phyloP scores from a whole-genome alignment of 92 coral and sea anemone species.

The Palythoa caribaeorum region DNA sequence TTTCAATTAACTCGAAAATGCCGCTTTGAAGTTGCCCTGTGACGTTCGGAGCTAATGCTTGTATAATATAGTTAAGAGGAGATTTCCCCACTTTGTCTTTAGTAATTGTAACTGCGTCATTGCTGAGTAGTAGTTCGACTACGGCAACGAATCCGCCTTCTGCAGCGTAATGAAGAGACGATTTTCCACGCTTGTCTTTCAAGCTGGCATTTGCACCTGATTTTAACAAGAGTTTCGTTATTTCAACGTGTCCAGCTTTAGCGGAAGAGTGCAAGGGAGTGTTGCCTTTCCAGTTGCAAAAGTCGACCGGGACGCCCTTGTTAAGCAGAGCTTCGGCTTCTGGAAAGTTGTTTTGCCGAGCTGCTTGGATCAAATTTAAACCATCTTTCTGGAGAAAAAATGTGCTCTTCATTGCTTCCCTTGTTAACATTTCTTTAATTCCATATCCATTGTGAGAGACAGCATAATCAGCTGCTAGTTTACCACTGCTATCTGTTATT shows the following conservation, averaged over 20 bases:
- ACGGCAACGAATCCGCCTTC: not conserved
- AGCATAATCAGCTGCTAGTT: conserved; percentile 23
- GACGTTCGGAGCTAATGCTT: not conserved
- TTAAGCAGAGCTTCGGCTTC: not conserved
- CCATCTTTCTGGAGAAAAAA: not conserved
- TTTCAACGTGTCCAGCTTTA: conserved; percentile 12
- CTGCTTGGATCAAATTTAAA: conserved; percentile 6
- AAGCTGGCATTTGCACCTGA: not conserved
- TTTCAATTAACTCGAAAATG: not conserved
- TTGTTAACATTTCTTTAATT: not conserved
- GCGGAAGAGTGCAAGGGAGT: conserved; percentile 30
- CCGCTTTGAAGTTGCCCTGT: not conserved
- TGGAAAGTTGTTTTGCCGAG: not conserved
- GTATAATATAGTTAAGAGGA: not conserved
- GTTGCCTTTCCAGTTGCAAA: conserved; percentile 9
- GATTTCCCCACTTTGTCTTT: not conserved
- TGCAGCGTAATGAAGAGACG: conserved; percentile 22
- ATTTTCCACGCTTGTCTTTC: conserved; percentile 23
- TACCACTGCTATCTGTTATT: conserved; percentile 5
- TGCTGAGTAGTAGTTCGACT: not conserved
- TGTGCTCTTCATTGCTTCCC: not conserved
- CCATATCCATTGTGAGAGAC: not conserved
- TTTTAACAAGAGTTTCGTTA: not conserved
- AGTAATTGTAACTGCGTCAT: not conserved
- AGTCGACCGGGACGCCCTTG: conserved; percentile 13